These are phyloP conservation scores for Thysanoteuthis rhombus DNA, from an alignment of 2,888 invertebrate genomes.

Conservation along the genomic window DNA sequence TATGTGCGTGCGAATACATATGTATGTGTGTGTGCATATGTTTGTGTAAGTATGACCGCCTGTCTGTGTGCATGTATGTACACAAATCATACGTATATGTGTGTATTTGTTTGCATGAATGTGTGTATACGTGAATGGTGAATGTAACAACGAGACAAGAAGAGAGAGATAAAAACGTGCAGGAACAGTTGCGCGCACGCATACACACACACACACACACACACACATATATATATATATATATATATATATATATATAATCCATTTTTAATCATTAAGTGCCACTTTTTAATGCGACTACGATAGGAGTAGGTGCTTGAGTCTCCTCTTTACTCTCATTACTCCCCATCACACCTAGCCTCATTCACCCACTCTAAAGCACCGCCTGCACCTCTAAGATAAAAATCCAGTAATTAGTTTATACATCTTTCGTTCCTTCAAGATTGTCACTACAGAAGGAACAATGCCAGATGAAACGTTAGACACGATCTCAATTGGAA, in stretches of 20 bases:
- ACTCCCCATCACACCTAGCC: neutral
- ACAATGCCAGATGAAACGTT: neutral
- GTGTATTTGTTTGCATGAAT: no score
- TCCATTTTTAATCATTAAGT: neutral
- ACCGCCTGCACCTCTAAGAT: neutral
- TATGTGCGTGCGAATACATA: no score
- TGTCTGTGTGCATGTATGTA: no score
- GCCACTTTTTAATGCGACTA: neutral
- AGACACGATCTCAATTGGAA: neutral
- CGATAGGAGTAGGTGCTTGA: neutral
- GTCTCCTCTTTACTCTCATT: neutral
- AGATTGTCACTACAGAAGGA: neutral
- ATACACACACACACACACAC: neutral
- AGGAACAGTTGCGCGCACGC: no score
- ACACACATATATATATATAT: neutral
- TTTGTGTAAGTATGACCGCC: no score
- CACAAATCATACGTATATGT: no score
- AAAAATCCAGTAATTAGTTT: neutral
- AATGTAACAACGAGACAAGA: no score
- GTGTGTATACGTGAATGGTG: no score
- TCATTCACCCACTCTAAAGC: neutral
- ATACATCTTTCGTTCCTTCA: neutral
- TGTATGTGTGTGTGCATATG: no score
- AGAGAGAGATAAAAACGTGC: no score
- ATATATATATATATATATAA: neutral